Conservation (phyloP, 2,888 invertebrate genomes). For the Eremobia ochroleuca region DNA sequence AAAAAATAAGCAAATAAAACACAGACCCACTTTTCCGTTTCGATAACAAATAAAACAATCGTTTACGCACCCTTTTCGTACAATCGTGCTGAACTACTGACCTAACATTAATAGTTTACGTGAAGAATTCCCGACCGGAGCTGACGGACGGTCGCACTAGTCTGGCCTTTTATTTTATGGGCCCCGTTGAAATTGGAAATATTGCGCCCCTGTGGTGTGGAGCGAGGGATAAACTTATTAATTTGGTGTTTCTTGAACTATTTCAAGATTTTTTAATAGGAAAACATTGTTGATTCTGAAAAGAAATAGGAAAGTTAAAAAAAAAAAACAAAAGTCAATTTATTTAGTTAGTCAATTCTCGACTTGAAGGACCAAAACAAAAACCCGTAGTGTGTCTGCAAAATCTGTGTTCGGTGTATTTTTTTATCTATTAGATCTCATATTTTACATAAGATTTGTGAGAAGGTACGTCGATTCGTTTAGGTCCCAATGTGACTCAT, state of each 20-base stretch:
- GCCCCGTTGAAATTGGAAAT: slow-evolving; percentile 68
- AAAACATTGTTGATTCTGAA: neutral
- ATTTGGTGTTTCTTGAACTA: neutral
- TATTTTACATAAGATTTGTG: neutral
- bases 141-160: slow-evolving; percentile 56
- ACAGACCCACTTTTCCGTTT: slow-evolving; percentile 46
- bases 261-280: neutral
- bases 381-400: too few relatives aligned
- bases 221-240: slow-evolving; percentile 24
- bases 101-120: slow-evolving; percentile 40
- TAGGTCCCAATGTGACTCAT: slow-evolving; percentile 24
- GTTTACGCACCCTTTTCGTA: slow-evolving; percentile 27
- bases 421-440: neutral
- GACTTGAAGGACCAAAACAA: neutral
- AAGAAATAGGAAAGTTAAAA: neutral
- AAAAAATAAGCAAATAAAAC: slow-evolving; percentile 49
- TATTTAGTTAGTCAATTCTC: too few relatives aligned
- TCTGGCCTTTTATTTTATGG: slow-evolving; percentile 68
- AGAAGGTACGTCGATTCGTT: neutral
- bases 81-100: slow-evolving; percentile 27
- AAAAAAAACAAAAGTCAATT: neutral
- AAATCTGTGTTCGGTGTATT: neutral
- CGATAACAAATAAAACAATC: slow-evolving; percentile 56
- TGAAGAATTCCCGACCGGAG: slow-evolving; percentile 22
- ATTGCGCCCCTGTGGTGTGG: slow-evolving; percentile 53